Base-by-base conservation (phyloP, 2,888 invertebrate species). In the Melinaea marsaeus region DNA sequence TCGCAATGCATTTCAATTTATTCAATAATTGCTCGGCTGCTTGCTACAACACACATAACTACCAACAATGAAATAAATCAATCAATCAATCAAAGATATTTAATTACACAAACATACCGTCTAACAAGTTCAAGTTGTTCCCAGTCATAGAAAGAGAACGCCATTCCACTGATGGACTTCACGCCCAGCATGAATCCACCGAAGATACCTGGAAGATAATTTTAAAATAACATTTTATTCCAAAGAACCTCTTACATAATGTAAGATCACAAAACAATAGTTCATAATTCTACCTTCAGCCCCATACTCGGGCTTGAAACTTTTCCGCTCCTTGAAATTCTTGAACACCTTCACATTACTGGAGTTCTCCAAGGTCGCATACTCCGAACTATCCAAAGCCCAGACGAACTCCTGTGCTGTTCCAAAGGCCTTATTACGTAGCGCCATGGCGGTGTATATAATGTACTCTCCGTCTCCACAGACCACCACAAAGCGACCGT, bases 401-500 rank as follows among this genome's bases (percentile, higher is more conserved):
- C 99, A 99, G 0, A 99, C 99, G 82, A 99, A 99, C 89, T 99
- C 99, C 75, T 98, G 97, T 0, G 99, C 99, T 11, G 97, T 95
- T 0, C 99, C 99, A 81, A 99, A 99, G 2, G 98, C 98, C 83
- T 99, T 99, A 86, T 99, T 99, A 60, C 99, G 92, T 69, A 99
- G 90, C 0, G 99, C 99, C 98, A 99, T 99, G 0, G 99, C 98
- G 0, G 99, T 99, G 91, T 99, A 99, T 75, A 99, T 99, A 58
- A 99, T 99, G 85, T 99, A 99, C 84, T 99, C 99, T 13, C 99
- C 99, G 85, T 99, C 99, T 2, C 99, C 99, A 79, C 99, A 99
- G 2, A 99, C 99, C 0, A 99, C 99, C 4, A 93, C 92, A 71
- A 94, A 94, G 37, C 97, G 94, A 13, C 99, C 99, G 84, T 99